Percentiles rank a stretch among this genome's conserved stretches.
phyloP scores from a whole-genome alignment of 2,113 vertebrate species.

The Chloroceryle aenea region DNA sequence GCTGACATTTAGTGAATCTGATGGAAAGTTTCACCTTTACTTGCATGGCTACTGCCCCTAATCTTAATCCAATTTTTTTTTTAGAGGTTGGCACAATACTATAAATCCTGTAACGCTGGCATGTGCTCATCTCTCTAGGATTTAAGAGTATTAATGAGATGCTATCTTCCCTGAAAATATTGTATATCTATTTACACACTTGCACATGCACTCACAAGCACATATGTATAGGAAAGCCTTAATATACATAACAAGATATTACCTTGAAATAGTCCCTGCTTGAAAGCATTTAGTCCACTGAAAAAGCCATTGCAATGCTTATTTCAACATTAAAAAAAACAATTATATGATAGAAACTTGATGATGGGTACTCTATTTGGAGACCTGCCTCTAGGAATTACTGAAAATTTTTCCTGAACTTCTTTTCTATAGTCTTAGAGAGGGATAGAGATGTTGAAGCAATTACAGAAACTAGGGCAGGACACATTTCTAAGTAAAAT shows the following conservation, averaged over 20 bases:
- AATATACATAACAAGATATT: background rate
- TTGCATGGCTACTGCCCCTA: background rate
- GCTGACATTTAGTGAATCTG: background rate
- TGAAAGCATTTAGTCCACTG: background rate
- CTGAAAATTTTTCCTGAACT: background rate
- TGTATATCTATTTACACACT: background rate
- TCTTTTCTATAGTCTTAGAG: background rate
- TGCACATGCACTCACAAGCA: accelerated
- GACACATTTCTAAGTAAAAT: background rate
- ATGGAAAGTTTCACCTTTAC: background rate
- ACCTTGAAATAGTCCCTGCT: background rate
- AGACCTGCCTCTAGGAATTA: background rate
- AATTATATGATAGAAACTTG: background rate
- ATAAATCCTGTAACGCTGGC: background rate
- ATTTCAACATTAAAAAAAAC: background rate
- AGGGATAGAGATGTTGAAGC: background rate
- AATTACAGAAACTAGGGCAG: background rate
- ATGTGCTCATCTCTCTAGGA: background rate
- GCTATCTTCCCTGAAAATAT: background rate
- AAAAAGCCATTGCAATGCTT: background rate
- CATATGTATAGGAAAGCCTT: background rate
- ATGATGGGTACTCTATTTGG: background rate
- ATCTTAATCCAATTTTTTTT: background rate
- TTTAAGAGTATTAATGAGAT: background rate
- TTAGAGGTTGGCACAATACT: background rate